Base-by-base conservation (phyloP, 2,888 invertebrate genomes). In the Leucoma salicis region DNA sequence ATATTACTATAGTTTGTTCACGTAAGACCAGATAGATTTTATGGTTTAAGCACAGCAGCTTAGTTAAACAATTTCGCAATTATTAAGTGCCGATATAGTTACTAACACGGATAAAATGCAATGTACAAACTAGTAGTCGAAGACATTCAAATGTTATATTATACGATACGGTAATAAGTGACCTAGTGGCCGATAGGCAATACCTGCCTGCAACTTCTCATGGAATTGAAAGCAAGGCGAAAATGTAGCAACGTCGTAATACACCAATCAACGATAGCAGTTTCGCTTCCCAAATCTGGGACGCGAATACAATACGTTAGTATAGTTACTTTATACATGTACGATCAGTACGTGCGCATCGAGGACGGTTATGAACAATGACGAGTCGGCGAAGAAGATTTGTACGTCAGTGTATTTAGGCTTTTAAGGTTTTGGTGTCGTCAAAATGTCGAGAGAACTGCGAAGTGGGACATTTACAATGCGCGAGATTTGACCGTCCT, bases 161-260 rank as follows among this genome's bases (percentile, higher is more conserved):
- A 52, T 62, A 59, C 61, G 63, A 70, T 66, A 71, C 63, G 64
- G 64, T 70, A 70, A 70, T 70, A 52, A 69, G 67, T 78, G 82
- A 82, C 85, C 84, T 74, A 83, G 70, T 79, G 78, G 74, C 76
- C 78, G 72, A 78, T 74, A 78, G 72, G 81, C 74, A 74, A 78
- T 77, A 81, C 69, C 66, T 78, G 77, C 69, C 66, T 78, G 77
- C 74, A 78, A 77, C 70, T 82, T 85, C 84, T 80, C 86, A 86
- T 82, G 78, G 82, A 84, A 79, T 78, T 82, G 74, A 83, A 84
- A 82, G 83, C 83, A 84, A 83, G 80, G 81, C 81, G 76, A 81
- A 83, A 84, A 80, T 85, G 82, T 84, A 80, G 84, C 82, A 86
- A 85, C 81, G 54, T 74, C 68, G 81, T 74, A 79, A 78, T 76